A percentile compares a stretch with the other conserved stretches of the same genome.
These are phyloP conservation scores for Margaritifera margaritifera DNA, from an alignment of 2,888 invertebrate species.

Conservation along the genomic window DNA sequence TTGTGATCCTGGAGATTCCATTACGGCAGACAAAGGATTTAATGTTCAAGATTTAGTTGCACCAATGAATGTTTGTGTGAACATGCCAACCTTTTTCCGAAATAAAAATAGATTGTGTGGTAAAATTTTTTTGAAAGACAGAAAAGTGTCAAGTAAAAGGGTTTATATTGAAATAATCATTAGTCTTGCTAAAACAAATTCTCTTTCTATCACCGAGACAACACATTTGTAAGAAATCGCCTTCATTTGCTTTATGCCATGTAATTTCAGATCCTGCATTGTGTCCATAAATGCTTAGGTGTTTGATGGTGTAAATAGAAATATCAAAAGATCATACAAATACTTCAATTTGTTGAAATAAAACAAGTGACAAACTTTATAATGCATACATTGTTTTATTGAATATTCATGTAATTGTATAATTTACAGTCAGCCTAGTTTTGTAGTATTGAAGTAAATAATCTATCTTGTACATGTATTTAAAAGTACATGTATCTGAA, in stretches of 20 bases:
- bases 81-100: too few relatives aligned
- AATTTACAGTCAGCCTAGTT: too few relatives aligned
- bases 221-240: too few relatives aligned
- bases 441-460: too few relatives aligned
- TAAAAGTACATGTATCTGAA: too few relatives aligned
- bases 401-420: too few relatives aligned
- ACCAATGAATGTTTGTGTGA: slow-evolving; percentile 21
- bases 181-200: slow-evolving; percentile 31
- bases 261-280: slow-evolving; percentile 31
- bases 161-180: slow-evolving; percentile 33
- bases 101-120: too few relatives aligned
- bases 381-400: too few relatives aligned
- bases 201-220: slow-evolving; percentile 24
- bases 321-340: slow-evolving; percentile 1
- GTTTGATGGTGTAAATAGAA: too few relatives aligned
- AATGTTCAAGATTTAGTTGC: slow-evolving; percentile 43
- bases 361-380: too few relatives aligned
- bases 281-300: slow-evolving; percentile 23
- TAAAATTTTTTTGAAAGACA: slow-evolving; percentile 28
- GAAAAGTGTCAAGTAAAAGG: slow-evolving; percentile 37
- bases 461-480: too few relatives aligned
- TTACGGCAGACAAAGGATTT: slow-evolving; percentile 42
- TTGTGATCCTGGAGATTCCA: too few relatives aligned
- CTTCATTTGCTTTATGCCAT: slow-evolving; percentile 35
- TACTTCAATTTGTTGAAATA: slow-evolving; percentile 6